Percentiles rank a stretch among this genome's conserved stretches.
Evolutionary conservation across 2,797 vertebrate species (phyloP).

Genomic region (Sciurus vulgaris): DNA sequence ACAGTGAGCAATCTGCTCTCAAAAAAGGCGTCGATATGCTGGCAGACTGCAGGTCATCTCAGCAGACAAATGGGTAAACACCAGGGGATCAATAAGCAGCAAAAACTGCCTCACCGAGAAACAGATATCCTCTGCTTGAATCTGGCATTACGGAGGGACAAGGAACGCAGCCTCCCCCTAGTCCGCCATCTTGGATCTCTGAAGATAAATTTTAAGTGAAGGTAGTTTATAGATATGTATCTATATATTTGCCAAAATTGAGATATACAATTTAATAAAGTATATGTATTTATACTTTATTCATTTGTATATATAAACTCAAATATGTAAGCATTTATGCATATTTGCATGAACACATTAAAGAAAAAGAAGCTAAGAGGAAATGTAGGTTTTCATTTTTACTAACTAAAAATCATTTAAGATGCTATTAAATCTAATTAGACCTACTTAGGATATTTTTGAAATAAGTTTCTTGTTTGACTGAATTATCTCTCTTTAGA

Average conservation of each 20-base stretch:
- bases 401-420: constrained; percentile 33
- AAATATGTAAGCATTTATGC: neutral
- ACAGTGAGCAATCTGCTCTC: no score
- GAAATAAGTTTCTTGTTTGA: neutral
- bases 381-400: neutral
- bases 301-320: constrained; percentile 28
- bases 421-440: constrained; percentile 47
- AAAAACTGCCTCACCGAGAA: no score
- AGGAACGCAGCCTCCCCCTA: no score
- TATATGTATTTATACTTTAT: neutral
- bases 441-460: constrained; percentile 6
- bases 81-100: no score
- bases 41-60: no score
- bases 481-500: constrained; percentile 36
- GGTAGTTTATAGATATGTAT: neutral
- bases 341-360: neutral
- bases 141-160: no score
- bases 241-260: neutral
- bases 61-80: no score
- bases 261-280: neutral
- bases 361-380: neutral
- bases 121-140: no score
- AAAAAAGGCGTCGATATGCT: no score
- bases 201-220: constrained; percentile 46
- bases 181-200: no score